Base-by-base conservation (phyloP, 1,140 invertebrate genomes). In the Phortica variegata region DNA sequence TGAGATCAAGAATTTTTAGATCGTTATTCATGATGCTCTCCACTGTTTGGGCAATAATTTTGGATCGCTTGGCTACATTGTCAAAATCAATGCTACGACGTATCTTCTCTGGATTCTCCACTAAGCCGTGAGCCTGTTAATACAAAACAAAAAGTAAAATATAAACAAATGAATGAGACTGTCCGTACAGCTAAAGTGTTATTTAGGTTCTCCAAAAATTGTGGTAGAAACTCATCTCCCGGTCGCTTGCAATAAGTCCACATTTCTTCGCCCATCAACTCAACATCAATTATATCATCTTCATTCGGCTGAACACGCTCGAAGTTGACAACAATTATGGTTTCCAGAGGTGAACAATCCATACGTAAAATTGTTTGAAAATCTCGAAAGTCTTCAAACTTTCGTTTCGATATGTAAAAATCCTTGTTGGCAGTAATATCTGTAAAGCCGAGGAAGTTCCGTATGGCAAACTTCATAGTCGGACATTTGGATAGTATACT, bases 381-480 rank as follows among this genome's bases (percentile, higher is more conserved):
- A 1, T 26, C 31, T 2, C 61, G 54, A 34, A 70, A 72, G 34
- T 75, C 65, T 0, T 65, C 45, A 8, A 69, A 73, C 21, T 58
- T 60, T 2, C 54, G 44, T 23, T 61, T 62, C 2, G 65, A 60
- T 18, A 75, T 60, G 38, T 61, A 65, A 17, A 75, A 75, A 31
- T 75, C 69, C 21, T 57, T 58, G 18, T 60, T 60, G 6, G 58
- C 57, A 1, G 72, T 75, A 6, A 61, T 61, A 20, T 75, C 72
- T 15, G 63, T 75, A 3, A 75, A 75, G 8, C 40, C 54, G 2
- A 75, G 55, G n/a, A 41, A 47, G 17, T 74, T 61, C n/a, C 72
- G 57, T 17, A 75, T 73, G 45, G 56, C 58, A 42, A 75, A 75
- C 42, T 75, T 75, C 47, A 73, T 49, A 0, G 68, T 72, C 12